Percentiles rank a stretch among this genome's conserved stretches.
Evolutionary conservation across 2,113 vertebrate genomes (phyloP).

Genomic region (Brachypodius melanocephalos): DNA sequence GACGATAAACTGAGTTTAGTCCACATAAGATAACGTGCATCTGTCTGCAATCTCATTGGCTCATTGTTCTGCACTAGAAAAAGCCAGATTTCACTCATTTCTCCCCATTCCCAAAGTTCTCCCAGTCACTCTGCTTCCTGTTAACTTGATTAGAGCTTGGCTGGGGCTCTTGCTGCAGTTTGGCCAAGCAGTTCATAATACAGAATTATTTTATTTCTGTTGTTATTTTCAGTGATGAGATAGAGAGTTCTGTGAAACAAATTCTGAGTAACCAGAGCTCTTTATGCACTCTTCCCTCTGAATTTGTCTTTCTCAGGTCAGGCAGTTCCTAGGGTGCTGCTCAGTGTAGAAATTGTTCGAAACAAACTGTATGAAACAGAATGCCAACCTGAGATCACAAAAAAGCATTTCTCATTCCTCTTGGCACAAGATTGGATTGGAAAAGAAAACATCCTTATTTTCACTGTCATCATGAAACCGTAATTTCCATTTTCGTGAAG

Average conservation of each 20-base stretch:
- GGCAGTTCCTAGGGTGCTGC: fast-evolving
- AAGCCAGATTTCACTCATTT: not conserved
- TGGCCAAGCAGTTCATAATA: not conserved
- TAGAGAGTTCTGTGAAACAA: not conserved
- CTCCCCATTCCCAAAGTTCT: not conserved
- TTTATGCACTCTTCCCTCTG: not conserved
- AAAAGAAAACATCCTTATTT: not conserved
- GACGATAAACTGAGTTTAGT: not conserved
- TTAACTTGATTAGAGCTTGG: not conserved
- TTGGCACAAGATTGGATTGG: not conserved
- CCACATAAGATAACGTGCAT: fast-evolving
- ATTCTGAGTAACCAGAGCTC: not conserved
- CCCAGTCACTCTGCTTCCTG: not conserved
- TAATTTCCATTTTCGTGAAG: not conserved
- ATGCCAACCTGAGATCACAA: not conserved
- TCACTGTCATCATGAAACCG: not conserved
- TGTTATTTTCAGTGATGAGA: not conserved
- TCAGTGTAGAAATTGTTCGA: not conserved
- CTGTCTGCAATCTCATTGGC: not conserved
- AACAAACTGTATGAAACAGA: not conserved
- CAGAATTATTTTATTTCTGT: not conserved
- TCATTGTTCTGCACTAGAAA: not conserved
- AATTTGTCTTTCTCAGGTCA: not conserved
- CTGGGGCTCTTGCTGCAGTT: not conserved
- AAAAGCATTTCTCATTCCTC: not conserved